Percentiles rank a stretch among this genome's conserved stretches.
These are phyloP conservation scores for Propithecus coquereli DNA, from an alignment of 2,113 vertebrate genomes.

Conservation along the genomic window DNA sequence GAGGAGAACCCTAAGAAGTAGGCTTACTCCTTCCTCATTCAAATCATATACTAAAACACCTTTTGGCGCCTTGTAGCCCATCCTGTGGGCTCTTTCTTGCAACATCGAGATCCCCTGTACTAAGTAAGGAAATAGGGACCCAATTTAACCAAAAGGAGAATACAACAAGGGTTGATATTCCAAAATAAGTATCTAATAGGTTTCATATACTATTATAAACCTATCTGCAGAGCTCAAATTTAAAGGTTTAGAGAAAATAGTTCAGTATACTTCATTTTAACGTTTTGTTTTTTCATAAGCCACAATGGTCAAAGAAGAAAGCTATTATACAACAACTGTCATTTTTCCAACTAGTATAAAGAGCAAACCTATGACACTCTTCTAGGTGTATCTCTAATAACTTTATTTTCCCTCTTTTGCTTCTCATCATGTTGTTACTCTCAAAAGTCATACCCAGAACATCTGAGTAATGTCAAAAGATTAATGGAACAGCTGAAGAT, in stretches of 20 bases:
- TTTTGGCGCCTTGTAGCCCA: background rate
- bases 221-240: background rate
- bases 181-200: background rate
- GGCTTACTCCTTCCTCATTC: background rate
- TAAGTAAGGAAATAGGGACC: background rate
- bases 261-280: background rate
- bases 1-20: background rate
- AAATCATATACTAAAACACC: background rate
- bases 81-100: background rate
- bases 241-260: background rate
- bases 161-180: background rate
- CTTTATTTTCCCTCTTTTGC: background rate
- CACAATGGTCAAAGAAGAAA: background rate
- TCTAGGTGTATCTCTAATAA: background rate
- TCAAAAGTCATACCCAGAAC: constrained; percentile 1
- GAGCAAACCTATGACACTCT: background rate
- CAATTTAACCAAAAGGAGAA: background rate
- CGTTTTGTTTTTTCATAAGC: background rate
- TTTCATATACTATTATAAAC: background rate
- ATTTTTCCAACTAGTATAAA: constrained; percentile 3
- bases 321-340: background rate
- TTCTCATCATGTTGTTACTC: background rate
- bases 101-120: background rate
- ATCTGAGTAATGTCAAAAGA: background rate
- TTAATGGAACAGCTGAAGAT: background rate